Evolutionary conservation across 2,888 invertebrate genomes (phyloP).

Genomic region (Harpalus rubripes): DNA sequence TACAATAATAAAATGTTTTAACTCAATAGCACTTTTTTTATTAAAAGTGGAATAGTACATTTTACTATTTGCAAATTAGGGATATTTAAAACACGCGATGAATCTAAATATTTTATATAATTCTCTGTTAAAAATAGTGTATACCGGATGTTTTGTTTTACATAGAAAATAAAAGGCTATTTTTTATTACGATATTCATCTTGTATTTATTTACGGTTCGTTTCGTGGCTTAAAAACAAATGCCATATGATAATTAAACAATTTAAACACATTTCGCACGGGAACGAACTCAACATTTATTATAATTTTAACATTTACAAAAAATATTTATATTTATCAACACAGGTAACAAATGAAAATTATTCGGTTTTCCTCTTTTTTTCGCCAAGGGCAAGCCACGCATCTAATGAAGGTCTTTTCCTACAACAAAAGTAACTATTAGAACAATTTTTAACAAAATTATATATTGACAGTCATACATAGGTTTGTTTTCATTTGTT

Average conservation of each 20-base stretch:
- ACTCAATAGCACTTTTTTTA: conserved; percentile 28
- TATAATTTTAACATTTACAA: background rate
- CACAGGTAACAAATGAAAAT: background rate
- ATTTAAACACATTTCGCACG: background rate
- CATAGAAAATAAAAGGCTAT: conserved; percentile 41
- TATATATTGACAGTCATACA: background rate
- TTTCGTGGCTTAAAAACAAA: background rate
- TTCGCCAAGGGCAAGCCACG: background rate
- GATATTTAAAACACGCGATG: conserved; percentile 9
- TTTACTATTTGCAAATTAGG: background rate
- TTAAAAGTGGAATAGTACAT: conserved; percentile 7
- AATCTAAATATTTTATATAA: conserved; percentile 17
- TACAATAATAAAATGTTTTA: conserved; percentile 58
- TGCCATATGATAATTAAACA: background rate
- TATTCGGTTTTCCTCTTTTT: conserved; percentile 21
- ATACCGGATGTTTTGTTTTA: conserved; percentile 31
- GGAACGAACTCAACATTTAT: background rate
- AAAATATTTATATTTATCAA: background rate
- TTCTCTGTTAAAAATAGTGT: conserved; percentile 29
- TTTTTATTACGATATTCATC: conserved; percentile 22
- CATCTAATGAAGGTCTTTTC: conserved; percentile 29
- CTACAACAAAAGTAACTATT: conserved; percentile 11
- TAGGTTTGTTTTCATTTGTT: too few relatives aligned
- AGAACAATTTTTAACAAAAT: background rate
- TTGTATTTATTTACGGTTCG: conserved; percentile 8